These are phyloP conservation scores for Tiliacea aurago DNA, from an alignment of 2,888 invertebrate species.

Conservation along the genomic window DNA sequence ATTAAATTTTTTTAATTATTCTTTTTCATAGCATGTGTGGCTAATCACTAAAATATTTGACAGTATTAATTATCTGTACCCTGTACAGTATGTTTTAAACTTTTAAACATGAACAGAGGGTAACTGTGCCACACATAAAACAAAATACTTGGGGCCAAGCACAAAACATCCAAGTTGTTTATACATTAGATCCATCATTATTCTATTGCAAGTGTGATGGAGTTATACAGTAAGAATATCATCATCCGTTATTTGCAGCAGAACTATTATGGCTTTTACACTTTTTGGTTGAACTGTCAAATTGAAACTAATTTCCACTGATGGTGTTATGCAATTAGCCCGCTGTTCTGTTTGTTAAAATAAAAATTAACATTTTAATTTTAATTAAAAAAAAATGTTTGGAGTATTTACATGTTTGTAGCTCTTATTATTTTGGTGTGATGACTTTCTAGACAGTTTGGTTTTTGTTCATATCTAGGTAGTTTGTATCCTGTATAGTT, in stretches of 20 bases:
- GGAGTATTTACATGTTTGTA: neutral
- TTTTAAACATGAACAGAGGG: neutral
- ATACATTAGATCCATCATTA: neutral
- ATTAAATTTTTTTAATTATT: constrained; percentile 7
- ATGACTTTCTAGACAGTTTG: neutral
- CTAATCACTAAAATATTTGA: neutral
- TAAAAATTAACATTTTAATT: too few species aligned
- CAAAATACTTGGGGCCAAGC: neutral
- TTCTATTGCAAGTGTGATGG: constrained; percentile 1
- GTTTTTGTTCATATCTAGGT: neutral
- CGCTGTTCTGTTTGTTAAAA: too few species aligned
- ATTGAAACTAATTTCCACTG: too few species aligned
- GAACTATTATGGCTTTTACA: neutral
- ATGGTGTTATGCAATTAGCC: too few species aligned
- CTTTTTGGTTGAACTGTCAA: neutral
- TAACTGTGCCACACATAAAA: neutral
- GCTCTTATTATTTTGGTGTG: neutral
- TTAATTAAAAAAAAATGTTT: neutral
- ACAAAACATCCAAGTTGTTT: neutral
- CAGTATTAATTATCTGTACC: neutral
- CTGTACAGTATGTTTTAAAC: neutral
- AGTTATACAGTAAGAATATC: neutral
- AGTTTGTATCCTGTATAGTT: neutral
- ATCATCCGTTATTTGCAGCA: neutral
- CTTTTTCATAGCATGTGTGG: neutral